Evolutionary conservation across 1,140 invertebrate species (phyloP), one percentile per base, ranked within the genome.

Genomic region (Pachypeltis micranthus): DNA sequence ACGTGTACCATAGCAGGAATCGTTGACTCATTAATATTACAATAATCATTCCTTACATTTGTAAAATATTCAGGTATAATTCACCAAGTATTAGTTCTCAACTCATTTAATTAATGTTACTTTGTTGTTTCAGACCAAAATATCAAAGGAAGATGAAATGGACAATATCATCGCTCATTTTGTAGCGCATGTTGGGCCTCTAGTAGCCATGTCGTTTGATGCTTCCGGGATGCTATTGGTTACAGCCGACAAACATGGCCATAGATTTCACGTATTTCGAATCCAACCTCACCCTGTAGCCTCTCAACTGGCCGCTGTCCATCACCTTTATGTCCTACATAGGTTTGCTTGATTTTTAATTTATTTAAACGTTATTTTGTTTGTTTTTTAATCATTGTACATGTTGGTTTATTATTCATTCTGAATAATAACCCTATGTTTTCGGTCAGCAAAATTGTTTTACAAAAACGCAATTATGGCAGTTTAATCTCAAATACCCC

Each of bases 201-300:
- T 98, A 59, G 88, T 94, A 14, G 88, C 88, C 27, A 79, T 98
- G 76, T 82, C 85, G 67, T 98, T 98, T 76, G 95, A 97, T 73
- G 83, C 87, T 2, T 93, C 89, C 62, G 96, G 96, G 10, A 85
- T 91, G 72, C 73, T 98, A 54, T 78, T 99, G 24, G 79, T 98
- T 59, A 97, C 94, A 1, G 91, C 92, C 0, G 95, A 97, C 76
- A 85, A 87, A 66, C 79, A 88, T n/a, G 95, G 95, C 0, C 93
- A 96, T 72, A 90, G 94, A 71, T 98, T 98, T 75, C 90, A 98
- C 75, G 81, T 99, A 54, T 99, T 98, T 76, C 82, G 91, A 64
- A 85, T 98, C 67, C 87, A 95, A 70, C 88, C 94, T 0, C 94
- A 97, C 81, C 91, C 94, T 0, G 85, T 86, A 29, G 88, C 90